Evolutionary conservation across 2,888 invertebrate genomes (phyloP), one percentile per base, ranked within the genome.

Genomic region (Cosmia trapezina): DNA sequence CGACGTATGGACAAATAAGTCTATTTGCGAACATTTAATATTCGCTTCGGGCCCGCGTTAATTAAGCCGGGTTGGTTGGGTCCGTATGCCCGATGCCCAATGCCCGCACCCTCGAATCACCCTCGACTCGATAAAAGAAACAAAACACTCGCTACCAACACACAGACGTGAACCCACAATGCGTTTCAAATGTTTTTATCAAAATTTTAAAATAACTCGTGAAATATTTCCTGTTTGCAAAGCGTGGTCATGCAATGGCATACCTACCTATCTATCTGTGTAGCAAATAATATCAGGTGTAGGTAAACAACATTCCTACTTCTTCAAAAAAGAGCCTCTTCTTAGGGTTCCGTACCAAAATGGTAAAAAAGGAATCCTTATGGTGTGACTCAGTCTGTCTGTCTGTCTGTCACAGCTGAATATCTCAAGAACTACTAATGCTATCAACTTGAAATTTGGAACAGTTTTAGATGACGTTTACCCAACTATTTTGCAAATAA

Each of bases 1-100:
- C 83, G 84, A 87, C 89, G 89, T 87, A 91, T 92, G 91, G 90
- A 89, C 90, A 93, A 94, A 94, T 92, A 94, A 91, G 90, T 93
- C 89, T 94, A 92, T 94, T 94, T 93, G 92, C 90, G 87, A 92
- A 92, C 94, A 93, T 95, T 94, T 94, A 93, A 93, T 94, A 94
- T 94, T 93, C 93, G 93, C 92, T 91, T 89, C 91, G 92, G 93
- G 89, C 88, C 85, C 80, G 89, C 85, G 92, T 92, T 94, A 94
- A 94, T 95, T 94, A 94, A 93, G 88, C 87, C 84, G 87, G 92
- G 90, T 89, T 89, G 88, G 90, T 88, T 86, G 89, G 89, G 88
- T 86, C 80, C 78, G 84, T 80, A 84, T 76, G 76, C 83, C 77
- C 68, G 72, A 57, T 77, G 79, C 82, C 76, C 69, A 68, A 69